Base-by-base conservation (phyloP, 1,140 invertebrate genomes). In the Anastatus disparis region DNA sequence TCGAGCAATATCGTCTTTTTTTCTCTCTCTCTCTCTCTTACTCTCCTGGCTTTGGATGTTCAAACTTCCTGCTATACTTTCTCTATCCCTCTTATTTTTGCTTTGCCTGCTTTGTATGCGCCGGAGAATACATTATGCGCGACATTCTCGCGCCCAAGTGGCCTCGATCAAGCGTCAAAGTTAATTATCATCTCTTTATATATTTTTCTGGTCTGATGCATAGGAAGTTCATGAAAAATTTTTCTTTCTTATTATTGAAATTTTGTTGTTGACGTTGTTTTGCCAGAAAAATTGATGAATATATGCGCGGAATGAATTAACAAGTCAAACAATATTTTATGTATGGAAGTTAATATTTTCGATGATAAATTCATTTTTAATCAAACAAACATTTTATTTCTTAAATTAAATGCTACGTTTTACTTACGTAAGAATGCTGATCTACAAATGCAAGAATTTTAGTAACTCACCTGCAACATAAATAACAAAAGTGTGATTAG, bases 401-500 rank as follows among this genome's bases (percentile, higher is more conserved):
- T 20, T 56, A 15, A 24, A 7, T 13, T 13, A 24, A 24, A 52
- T 9, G 12, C 12, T 20, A n/a, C 24, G 6, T 55, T 58, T 13
- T 3, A 58, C 55, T 58, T 58, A 58, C 55, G 12, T 40, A 8
- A 40, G 3, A 40, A 24, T 24, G 9, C 22, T 6, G 20, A 13
- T 40, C 40, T 22, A 24, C 31, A 10, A 24, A 20, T 20, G 9
- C 9, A 2, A 31, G 44, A 42, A 24, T 27, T 46, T 31, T 7
- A 29, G 27, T 53, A 2, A 65, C 62, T 65, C 22, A 65, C 62
- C 62, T 65, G 15, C n/a, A 64, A 53, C 29, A 53, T 2, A 65
- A 40, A 65, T 2, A 53, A 6, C 38, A 53, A 38, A 52, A n/a
- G n/a, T n/a, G n/a, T n/a, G n/a, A n/a, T n/a, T n/a, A n/a, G n/a